Conservation (phyloP, 2,113 vertebrate genomes). For the Ahaetulla prasina region DNA sequence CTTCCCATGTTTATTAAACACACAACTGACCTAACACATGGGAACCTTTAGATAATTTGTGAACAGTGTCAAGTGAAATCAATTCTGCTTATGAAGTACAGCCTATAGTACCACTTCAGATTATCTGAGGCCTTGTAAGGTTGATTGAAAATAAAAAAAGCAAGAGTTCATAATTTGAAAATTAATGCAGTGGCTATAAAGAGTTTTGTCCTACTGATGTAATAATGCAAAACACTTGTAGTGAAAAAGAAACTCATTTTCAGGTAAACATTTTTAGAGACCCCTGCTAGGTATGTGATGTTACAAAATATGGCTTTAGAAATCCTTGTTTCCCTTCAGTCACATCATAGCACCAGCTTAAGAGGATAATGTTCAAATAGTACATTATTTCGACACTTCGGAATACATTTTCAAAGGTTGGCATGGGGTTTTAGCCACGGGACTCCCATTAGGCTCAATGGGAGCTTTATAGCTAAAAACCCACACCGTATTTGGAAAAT, state of each 20-base stretch:
- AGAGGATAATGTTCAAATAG: slow-evolving; percentile 43
- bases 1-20: background rate
- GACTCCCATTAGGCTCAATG: slow-evolving; percentile 62
- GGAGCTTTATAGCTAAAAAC: slow-evolving; percentile 50
- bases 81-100: background rate
- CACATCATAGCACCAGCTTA: slow-evolving; percentile 30
- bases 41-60: background rate
- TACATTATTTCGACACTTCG: slow-evolving; percentile 59
- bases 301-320: slow-evolving; percentile 27
- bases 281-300: slow-evolving; percentile 13
- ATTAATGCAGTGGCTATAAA: slow-evolving; percentile 33
- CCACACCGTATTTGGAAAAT: slow-evolving; percentile 46
- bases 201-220: background rate
- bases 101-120: background rate
- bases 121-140: background rate
- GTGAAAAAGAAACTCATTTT: slow-evolving; percentile 45
- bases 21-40: background rate
- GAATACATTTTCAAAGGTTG: slow-evolving; percentile 49
- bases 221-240: slow-evolving; percentile 34
- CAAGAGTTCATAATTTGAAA: slow-evolving; percentile 33
- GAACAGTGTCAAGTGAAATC: background rate
- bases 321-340: slow-evolving; percentile 41
- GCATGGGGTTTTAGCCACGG: slow-evolving; percentile 39
- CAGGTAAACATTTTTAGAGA: slow-evolving; percentile 39
- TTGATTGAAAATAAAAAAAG: background rate